These are phyloP conservation scores for Drosophila ezoana DNA, from an alignment of 2,888 invertebrate genomes.

Conservation along the genomic window DNA sequence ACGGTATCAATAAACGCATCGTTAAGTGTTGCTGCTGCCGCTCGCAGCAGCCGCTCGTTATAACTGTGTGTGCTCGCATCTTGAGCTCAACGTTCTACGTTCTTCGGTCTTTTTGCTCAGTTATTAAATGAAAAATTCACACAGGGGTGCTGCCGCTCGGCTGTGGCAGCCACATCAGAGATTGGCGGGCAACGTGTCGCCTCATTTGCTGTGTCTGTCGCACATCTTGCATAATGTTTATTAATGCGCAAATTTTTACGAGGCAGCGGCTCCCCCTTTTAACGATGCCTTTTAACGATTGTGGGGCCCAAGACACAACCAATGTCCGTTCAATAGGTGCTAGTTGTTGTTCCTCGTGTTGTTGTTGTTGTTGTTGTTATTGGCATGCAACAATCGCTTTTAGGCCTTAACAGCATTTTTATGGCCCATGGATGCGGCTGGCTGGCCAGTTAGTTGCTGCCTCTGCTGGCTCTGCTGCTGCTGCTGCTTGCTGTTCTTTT, in stretches of 20 bases:
- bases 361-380: slow-evolving; percentile 17
- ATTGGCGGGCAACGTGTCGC: slow-evolving; percentile 45
- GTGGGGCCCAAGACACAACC: slow-evolving; percentile 31
- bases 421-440: slow-evolving; percentile 44
- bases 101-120: slow-evolving; percentile 10
- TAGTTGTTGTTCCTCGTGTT: slow-evolving; percentile 14
- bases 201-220: slow-evolving; percentile 58
- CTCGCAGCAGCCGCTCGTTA: slow-evolving; percentile 55
- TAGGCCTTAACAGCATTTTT: slow-evolving; percentile 71
- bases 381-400: slow-evolving; percentile 51
- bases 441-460: slow-evolving; percentile 41
- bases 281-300: slow-evolving; percentile 72
- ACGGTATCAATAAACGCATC: slow-evolving; percentile 73
- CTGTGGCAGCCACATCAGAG: slow-evolving; percentile 24
- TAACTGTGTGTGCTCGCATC: slow-evolving; percentile 58
- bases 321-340: slow-evolving; percentile 55
- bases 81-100: slow-evolving; percentile 10
- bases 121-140: slow-evolving; percentile 60
- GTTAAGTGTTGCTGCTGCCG: slow-evolving; percentile 56
- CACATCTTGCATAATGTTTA: slow-evolving; percentile 73
- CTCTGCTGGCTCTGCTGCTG: slow-evolving; percentile 10
- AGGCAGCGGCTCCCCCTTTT: slow-evolving; percentile 60
- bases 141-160: slow-evolving; percentile 46
- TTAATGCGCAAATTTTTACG: slow-evolving; percentile 77
- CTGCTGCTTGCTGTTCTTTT: slow-evolving; percentile 54